phyloP scores from a whole-genome alignment of 2,888 invertebrate species.

The Zhuqinia jingwanae region DNA sequence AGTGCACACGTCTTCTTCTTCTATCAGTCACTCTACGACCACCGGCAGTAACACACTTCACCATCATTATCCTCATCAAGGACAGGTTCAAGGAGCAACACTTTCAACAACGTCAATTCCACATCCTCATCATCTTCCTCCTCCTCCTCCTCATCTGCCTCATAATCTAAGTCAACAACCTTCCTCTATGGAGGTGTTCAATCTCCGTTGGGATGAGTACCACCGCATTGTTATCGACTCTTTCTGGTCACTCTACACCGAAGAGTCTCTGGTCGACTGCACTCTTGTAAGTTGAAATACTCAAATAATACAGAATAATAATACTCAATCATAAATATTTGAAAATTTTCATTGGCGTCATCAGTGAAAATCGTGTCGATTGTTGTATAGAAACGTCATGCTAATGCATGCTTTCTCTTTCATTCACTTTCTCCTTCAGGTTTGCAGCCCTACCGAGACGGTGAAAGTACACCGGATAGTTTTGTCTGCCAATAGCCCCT shows the following conservation, averaged over 20 bases:
- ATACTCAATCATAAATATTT: too few relatives aligned
- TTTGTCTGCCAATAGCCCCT: conserved; percentile 78
- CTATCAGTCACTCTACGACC: conserved; percentile 56
- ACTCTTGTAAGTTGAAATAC: conserved; percentile 74
- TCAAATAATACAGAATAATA: background rate
- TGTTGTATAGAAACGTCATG: too few relatives aligned
- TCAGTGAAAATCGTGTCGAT: too few relatives aligned
- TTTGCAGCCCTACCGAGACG: conserved; percentile 77
- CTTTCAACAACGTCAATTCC: background rate
- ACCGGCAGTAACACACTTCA: conserved; percentile 26
- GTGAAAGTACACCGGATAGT: conserved; percentile 79
- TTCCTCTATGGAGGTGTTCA: conserved; percentile 65
- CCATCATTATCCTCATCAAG: conserved; percentile 52
- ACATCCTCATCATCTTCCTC: conserved; percentile 3
- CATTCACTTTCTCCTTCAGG: too few relatives aligned
- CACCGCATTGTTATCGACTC: conserved; percentile 78
- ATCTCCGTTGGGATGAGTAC: conserved; percentile 78
- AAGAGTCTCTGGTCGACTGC: conserved; percentile 78
- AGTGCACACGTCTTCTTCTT: conserved; percentile 45
- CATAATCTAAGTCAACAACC: conserved; percentile 9
- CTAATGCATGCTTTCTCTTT: too few relatives aligned
- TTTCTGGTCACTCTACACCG: conserved; percentile 77
- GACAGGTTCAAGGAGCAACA: conserved; percentile 57
- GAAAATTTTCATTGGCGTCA: too few relatives aligned
- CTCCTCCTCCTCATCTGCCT: conserved; percentile 26